Conservation (phyloP, 2,888 invertebrate species). For the Drosophila falleni region DNA sequence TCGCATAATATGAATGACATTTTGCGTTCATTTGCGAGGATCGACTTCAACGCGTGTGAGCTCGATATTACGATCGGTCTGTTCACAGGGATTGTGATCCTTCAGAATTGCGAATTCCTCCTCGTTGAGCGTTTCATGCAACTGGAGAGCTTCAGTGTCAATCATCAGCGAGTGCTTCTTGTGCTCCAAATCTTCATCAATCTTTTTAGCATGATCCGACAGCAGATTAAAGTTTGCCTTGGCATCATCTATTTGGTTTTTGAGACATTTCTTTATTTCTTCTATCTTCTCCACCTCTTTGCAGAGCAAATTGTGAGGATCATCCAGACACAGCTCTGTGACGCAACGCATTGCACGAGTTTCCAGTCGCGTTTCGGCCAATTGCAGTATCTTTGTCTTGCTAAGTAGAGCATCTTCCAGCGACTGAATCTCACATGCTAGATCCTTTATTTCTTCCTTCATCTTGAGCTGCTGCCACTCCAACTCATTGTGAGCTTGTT, state of each 20-base stretch:
- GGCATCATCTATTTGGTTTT: conserved; percentile 15
- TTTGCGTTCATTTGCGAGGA: conserved; percentile 7
- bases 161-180: conserved; percentile 14
- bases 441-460: not conserved
- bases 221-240: conserved; percentile 13
- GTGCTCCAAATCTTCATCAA: conserved; percentile 14
- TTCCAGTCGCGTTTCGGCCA: conserved; percentile 23
- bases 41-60: not conserved
- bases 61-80: conserved; percentile 18
- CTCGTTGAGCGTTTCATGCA: conserved; percentile 10
- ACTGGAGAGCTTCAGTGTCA: conserved; percentile 11
- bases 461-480: conserved; percentile 16
- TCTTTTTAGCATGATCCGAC: conserved; percentile 10
- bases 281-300: conserved; percentile 19
- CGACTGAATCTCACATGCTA: conserved; percentile 8
- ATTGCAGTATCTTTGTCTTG: conserved; percentile 6
- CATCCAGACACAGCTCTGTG: conserved; percentile 15
- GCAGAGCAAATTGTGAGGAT: conserved; percentile 12
- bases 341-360: conserved; percentile 23
- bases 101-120: not conserved
- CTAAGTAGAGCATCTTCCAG: not conserved
- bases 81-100: conserved; percentile 16
- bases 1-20: not conserved
- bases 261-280: conserved; percentile 7
- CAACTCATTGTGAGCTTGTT: conserved; percentile 12